Base-by-base conservation (phyloP, 1,140 invertebrate species). In the Neomicropteryx cornuta region DNA sequence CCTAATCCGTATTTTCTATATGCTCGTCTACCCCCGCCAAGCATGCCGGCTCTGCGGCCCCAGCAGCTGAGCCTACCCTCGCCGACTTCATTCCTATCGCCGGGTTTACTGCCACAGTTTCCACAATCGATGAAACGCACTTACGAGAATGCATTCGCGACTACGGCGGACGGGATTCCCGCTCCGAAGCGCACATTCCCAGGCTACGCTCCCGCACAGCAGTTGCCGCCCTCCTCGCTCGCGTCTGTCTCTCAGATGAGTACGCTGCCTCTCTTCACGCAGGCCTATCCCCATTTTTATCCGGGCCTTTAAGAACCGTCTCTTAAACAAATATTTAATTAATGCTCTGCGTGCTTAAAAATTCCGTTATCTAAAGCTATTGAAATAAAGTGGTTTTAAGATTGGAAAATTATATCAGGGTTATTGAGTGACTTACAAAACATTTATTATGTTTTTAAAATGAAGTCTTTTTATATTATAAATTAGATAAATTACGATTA, bases 241-340 rank as follows among this genome's bases (percentile, higher is more conserved):
- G 70, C n/a, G n/a, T n/a, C n/a, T n/a, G 52, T 17, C 49, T 45
- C 39, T 60, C 52, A 41, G 68, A 62, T 41, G 62, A 51, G 36
- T 55, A 62, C 38, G 61, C 68, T 59, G 52, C 65, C 48, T 44
- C 55, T n/a, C n/a, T n/a, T n/a, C n/a, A n/a, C 53, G 47, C 61
- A 58, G 37, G 67, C 61, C n/a, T 81, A 62, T 58, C 72, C 49
- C 36, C 67, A 19, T 37, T 75, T 44, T 62, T 46, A 72, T 67
- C 52, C 56, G 49, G 45, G 62, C 55, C 42, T 73, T 60, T 71
- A 68, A 68, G 33, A 51, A 46, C 14, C 19, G 17, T 13, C 5
- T 13, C 5, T 32, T 6, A 13, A 13, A 32, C 17, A 32, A 8
- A 13, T 11, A 6, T 18, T 17, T 18, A 18, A 11, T 33, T 33